Conservation (phyloP, 2,797 vertebrate species). For the Dendrocincla tyrannina region DNA sequence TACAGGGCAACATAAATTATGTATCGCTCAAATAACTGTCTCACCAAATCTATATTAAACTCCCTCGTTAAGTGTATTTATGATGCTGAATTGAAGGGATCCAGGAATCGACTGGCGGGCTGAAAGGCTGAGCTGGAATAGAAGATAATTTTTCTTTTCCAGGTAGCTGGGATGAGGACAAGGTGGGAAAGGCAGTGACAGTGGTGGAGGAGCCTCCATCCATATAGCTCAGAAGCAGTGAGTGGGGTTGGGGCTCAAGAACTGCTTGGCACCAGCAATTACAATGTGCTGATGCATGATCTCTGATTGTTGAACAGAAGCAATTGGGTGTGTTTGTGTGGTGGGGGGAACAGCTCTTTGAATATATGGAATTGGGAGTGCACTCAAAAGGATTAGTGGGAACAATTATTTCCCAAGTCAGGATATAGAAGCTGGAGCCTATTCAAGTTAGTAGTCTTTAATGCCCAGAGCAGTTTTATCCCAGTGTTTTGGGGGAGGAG, state of each 20-base stretch:
- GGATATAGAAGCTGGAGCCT: constrained; percentile 6
- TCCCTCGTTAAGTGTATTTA: constrained; percentile 44
- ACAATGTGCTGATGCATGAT: not conserved
- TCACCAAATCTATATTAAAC: constrained; percentile 36
- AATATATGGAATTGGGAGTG: constrained; percentile 33
- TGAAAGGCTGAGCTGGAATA: constrained; percentile 7
- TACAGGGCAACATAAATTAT: constrained; percentile 59
- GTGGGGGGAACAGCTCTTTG: not conserved
- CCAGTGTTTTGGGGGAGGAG: not conserved
- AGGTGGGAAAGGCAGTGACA: not conserved
- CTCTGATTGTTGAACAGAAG: not conserved
- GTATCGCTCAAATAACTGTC: constrained; percentile 1
- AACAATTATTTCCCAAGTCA: constrained; percentile 49
- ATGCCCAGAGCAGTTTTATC: not conserved
- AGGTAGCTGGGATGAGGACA: not conserved
- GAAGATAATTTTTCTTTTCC: not conserved
- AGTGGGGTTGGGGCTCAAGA: not conserved
- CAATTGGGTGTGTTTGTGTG: not conserved
- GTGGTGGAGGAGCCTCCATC: not conserved
- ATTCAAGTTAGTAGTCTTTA: not conserved
- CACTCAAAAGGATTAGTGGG: constrained; percentile 44
- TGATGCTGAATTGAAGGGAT: not conserved
- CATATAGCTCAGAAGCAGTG: not conserved
- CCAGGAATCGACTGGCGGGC: constrained; percentile 9
- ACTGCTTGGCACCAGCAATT: not conserved